Evolutionary conservation across 2,888 invertebrate species (phyloP).

Genomic region (Callyntrura sp.): DNA sequence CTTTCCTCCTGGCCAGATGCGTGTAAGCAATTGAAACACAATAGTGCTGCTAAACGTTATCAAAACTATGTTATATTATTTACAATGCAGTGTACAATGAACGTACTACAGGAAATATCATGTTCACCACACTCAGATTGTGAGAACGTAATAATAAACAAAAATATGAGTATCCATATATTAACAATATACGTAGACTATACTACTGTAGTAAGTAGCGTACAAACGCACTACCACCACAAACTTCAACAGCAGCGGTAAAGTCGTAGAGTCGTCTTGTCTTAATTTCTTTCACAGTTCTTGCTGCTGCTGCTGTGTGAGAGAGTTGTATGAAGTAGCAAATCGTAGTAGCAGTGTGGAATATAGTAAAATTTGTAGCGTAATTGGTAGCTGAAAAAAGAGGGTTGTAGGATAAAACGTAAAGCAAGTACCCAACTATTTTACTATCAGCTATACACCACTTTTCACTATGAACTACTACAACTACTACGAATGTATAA

Average conservation of each 20-base stretch:
- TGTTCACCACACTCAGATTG: slow-evolving; percentile 55
- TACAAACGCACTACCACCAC: slow-evolving; percentile 16
- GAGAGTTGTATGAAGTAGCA: too few relatives aligned
- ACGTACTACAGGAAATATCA: slow-evolving; percentile 63
- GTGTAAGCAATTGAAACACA: slow-evolving; percentile 55
- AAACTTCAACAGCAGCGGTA: too few relatives aligned
- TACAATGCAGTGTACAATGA: slow-evolving; percentile 28
- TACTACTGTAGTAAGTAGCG: neutral
- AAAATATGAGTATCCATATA: slow-evolving; percentile 1
- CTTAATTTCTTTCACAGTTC: slow-evolving; percentile 43
- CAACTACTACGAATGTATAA: too few relatives aligned
- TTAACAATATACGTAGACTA: neutral
- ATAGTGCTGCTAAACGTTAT: slow-evolving; percentile 28
- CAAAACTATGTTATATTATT: slow-evolving; percentile 53
- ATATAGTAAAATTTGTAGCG: slow-evolving; percentile 52
- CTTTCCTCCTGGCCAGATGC: slow-evolving; percentile 35
- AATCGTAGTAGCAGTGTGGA: neutral
- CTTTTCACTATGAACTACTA: too few relatives aligned
- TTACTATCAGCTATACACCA: too few relatives aligned
- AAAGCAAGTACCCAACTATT: neutral
- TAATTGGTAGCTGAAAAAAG: slow-evolving; percentile 32
- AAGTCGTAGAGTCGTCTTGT: slow-evolving; percentile 57
- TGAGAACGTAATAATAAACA: slow-evolving; percentile 56
- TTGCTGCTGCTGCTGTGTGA: too few relatives aligned
- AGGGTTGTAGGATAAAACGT: slow-evolving; percentile 32